phyloP scores from a whole-genome alignment of 2,797 vertebrate species.

The Lutjanus campechanus region DNA sequence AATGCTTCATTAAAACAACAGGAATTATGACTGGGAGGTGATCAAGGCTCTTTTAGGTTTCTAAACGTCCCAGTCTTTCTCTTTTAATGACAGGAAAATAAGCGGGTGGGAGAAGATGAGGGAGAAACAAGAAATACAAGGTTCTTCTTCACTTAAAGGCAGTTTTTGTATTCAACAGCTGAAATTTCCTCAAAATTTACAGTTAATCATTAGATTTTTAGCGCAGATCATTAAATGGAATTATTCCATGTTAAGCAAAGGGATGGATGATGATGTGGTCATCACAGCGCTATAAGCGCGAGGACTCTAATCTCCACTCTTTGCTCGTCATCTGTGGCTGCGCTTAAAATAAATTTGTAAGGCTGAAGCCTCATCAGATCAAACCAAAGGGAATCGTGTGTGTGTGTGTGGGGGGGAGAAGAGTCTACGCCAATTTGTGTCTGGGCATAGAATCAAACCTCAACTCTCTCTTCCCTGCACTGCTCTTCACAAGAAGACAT shows the following conservation, averaged over 20 bases:
- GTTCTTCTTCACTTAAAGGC: not conserved
- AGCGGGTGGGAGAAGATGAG: not conserved
- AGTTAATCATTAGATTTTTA: not conserved
- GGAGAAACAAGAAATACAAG: not conserved
- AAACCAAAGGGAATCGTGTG: not conserved
- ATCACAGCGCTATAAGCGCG: not conserved
- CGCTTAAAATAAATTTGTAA: constrained; percentile 14
- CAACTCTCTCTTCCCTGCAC: constrained; percentile 12
- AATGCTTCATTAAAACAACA: not conserved
- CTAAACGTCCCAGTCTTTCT: not conserved
- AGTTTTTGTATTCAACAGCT: not conserved
- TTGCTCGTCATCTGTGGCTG: constrained; percentile 13
- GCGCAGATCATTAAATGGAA: not conserved
- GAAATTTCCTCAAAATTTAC: not conserved
- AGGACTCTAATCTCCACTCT: constrained; percentile 15
- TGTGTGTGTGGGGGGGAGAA: not conserved
- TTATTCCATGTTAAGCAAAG: not conserved
- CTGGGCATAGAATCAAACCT: constrained; percentile 40
- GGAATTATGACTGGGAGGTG: no score
- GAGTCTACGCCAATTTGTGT: constrained; percentile 15
- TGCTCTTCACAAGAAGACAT: constrained; percentile 23
- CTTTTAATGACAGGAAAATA: not conserved
- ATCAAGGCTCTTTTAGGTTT: not conserved
- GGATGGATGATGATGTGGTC: not conserved
- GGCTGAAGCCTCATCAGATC: constrained; percentile 29